Evolutionary conservation across 2,888 invertebrate genomes (phyloP), one percentile per base, ranked within the genome.

Genomic region (Synergus umbraculus): DNA sequence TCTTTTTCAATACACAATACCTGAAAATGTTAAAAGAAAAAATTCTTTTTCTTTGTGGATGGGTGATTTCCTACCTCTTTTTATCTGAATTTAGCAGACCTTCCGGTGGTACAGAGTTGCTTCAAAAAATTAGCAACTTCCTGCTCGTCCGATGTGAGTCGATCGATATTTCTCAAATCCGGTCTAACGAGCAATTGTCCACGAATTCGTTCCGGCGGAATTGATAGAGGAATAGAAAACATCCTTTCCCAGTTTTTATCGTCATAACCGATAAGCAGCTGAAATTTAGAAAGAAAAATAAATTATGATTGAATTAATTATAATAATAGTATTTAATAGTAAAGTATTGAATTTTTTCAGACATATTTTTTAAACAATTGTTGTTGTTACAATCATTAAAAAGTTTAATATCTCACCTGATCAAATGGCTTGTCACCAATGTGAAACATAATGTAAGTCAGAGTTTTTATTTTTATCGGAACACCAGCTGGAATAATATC

Each of bases 371-470:
- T 18, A 8, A 18, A n/a, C 8, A 54, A 18, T 18, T 18, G 18
- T 18, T 18, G 1, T 7, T 18, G 1, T 58, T 18, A 18, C 18
- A 10, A 66, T 44, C 66, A 22, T 29, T 46, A 9, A 60, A 3
- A 58, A 18, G 18, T 18, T 76, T 22, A 4, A 76, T n/a, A 69
- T 76, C 79, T 58, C 87, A 96, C 96, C 94, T 73, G 96, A 92
- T 97, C 97, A 89, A 97, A 97, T 0, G 95, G 94, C 22, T 93
- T 93, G 82, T 95, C 93, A 2, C 66, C 84, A 80, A 97, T 96
- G 88, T 96, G 96, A 88, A 97, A 97, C 96, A 97, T 97, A 9
- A 95, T 94, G 88, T 96, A 95, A 0, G 96, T 92, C 13, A 97
- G 92, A 0, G 95, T 94, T 0, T 91, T 90, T 3, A 84, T 76